phyloP scores from a whole-genome alignment of 2,113 vertebrate species.

The Coturnix japonica region DNA sequence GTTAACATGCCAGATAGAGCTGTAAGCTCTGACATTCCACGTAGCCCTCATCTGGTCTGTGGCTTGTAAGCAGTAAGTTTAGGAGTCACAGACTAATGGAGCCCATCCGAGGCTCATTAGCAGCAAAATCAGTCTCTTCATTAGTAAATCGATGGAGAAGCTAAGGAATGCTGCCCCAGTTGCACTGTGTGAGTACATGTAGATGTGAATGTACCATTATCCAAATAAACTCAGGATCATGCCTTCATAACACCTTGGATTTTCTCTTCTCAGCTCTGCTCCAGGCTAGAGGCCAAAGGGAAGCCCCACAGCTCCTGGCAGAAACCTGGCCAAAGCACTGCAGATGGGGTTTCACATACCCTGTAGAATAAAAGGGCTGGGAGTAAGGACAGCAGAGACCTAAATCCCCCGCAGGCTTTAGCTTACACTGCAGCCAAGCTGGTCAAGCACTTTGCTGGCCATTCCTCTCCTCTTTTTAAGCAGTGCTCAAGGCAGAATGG shows the following conservation, averaged over 20 bases:
- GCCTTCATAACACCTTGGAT: not conserved
- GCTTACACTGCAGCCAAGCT: not conserved
- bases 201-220: not conserved
- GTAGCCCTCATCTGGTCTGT: not conserved
- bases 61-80: not conserved
- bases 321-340: not conserved
- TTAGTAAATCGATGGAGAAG: not conserved
- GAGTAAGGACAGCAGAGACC: not conserved
- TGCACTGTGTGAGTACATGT: not conserved
- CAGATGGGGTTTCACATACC: not conserved
- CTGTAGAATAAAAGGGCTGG: not conserved
- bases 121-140: not conserved
- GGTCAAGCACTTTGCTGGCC: not conserved
- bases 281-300: not conserved
- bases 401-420: not conserved
- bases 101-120: not conserved
- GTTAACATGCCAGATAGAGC: slow-evolving; percentile 16
- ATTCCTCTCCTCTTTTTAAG: not conserved
- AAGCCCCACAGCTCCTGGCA: not conserved
- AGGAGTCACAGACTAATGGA: not conserved
- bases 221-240: not conserved
- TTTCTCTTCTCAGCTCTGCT: not conserved
- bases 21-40: not conserved
- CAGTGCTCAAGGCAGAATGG: too few relatives aligned
- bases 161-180: not conserved